Percentiles rank a stretch among this genome's conserved stretches.
Evolutionary conservation across 2,888 invertebrate genomes (phyloP).

Genomic region (Drosophila imparisetae): DNA sequence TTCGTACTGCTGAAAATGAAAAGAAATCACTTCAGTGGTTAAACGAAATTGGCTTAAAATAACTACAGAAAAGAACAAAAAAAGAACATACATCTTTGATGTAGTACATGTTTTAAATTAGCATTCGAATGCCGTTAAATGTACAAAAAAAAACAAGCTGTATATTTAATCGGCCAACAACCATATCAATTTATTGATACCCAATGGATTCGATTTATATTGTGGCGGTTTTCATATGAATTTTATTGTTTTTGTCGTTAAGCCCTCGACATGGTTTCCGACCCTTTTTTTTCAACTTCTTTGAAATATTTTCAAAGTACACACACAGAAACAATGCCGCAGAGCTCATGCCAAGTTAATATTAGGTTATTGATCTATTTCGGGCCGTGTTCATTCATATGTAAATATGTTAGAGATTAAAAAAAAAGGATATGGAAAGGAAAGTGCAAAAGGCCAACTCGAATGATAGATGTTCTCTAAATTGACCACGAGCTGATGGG

Average conservation of each 20-base stretch:
- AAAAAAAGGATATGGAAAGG: neutral
- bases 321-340: neutral
- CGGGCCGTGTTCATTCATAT: conserved; percentile 26
- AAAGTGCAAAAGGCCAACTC: neutral
- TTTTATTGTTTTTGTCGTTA: neutral
- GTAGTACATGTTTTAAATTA: neutral
- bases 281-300: neutral
- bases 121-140: neutral
- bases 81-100: neutral
- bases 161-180: neutral
- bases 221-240: neutral
- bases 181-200: neutral
- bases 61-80: neutral
- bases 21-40: neutral
- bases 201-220: neutral
- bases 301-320: neutral
- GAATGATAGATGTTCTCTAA: conserved; percentile 1
- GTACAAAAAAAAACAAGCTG: neutral
- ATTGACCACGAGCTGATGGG: neutral
- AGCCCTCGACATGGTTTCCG: neutral
- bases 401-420: conserved; percentile 14
- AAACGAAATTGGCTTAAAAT: neutral
- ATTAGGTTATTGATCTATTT: conserved; percentile 30
- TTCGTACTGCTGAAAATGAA: conserved; percentile 1
- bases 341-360: conserved; percentile 13